Base-by-base conservation (phyloP, 2,797 vertebrate genomes). In the Sebastes trivittatus region DNA sequence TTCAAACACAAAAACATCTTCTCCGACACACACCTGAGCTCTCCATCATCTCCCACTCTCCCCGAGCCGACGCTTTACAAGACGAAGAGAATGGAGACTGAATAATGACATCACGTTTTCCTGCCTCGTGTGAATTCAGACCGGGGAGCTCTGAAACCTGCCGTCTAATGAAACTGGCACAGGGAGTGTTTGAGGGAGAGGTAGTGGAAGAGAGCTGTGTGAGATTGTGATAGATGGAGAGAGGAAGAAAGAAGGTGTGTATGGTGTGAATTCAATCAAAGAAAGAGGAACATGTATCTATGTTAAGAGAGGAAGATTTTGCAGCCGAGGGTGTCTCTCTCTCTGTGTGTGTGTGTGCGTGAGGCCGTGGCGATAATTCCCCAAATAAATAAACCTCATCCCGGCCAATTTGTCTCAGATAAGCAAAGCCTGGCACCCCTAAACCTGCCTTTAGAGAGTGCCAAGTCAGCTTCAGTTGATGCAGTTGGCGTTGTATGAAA, bases 361-460 rank as follows among this genome's bases (percentile, higher is more conserved):
- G 49, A 58, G 46, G 54, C 80, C 73, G 23, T n/a, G 27, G 34
- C 1, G 54, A 77, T 91, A 83, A 90, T 83, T 91, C 88, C 77
- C 77, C 27, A 63, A 88, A 88, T 90, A 92, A 88, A 92, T 90
- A 89, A 90, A 84, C 70, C 65, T 89, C 83, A 86, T 92, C 72
- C 83, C 63, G 71, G 82, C 75, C 83, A 91, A 90, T 94, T 92
- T 92, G 88, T 92, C 84, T 89, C 81, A 56, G 86, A 90, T 90
- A 91, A 92, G 80, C 81, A 84, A 76, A 14, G 78, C 75, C 82
- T 92, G 88, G 84, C 90, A 87, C 77, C 77, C 71, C 61, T 61
- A 60, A 85, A 84, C 22, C 73, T 60, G 70, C 78, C 69, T 67
- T 67, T 14, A 77, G 72, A 81, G 84, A 83, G 80, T 42, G 80